Conservation (phyloP, 2,888 invertebrate species). For the Cephus nigrinus region DNA sequence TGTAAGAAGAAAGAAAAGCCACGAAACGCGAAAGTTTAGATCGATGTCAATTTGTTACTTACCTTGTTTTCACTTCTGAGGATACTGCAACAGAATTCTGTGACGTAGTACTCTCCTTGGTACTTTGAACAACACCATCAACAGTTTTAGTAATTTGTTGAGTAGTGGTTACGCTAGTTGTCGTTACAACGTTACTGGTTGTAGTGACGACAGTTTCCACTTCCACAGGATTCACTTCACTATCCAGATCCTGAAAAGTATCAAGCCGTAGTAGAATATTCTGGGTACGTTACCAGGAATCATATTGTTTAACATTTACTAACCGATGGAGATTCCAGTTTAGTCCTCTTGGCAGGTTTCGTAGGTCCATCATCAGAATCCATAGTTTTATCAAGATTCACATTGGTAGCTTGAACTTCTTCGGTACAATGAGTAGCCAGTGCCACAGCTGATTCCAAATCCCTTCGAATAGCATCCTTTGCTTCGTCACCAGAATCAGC, state of each 20-base stretch:
- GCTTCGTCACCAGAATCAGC: constrained; percentile 40
- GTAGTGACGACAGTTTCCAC: constrained; percentile 57
- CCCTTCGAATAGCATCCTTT: constrained; percentile 72
- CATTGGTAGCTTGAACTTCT: constrained; percentile 56
- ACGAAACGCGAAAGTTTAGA: neutral
- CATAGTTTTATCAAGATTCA: neutral
- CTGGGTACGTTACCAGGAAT: neutral
- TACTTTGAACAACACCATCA: constrained; percentile 68
- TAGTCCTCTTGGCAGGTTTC: constrained; percentile 44
- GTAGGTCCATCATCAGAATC: constrained; percentile 24
- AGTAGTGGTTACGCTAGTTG: constrained; percentile 63
- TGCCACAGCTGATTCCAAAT: constrained; percentile 72
- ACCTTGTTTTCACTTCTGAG: constrained; percentile 40
- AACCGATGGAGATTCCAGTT: constrained; percentile 44
- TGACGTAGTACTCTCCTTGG: constrained; percentile 67
- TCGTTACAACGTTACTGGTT: constrained; percentile 61
- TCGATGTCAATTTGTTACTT: neutral
- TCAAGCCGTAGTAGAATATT: neutral
- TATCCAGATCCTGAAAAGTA: constrained; percentile 68
- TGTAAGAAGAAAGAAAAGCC: neutral
- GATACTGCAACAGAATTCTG: constrained; percentile 62
- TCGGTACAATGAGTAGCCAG: constrained; percentile 73
- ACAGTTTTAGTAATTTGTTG: constrained; percentile 62
- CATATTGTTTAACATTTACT: neutral
- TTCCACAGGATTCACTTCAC: constrained; percentile 69